Evolutionary conservation across 2,113 vertebrate genomes (phyloP).

Genomic region (Haliaeetus leucogaster): DNA sequence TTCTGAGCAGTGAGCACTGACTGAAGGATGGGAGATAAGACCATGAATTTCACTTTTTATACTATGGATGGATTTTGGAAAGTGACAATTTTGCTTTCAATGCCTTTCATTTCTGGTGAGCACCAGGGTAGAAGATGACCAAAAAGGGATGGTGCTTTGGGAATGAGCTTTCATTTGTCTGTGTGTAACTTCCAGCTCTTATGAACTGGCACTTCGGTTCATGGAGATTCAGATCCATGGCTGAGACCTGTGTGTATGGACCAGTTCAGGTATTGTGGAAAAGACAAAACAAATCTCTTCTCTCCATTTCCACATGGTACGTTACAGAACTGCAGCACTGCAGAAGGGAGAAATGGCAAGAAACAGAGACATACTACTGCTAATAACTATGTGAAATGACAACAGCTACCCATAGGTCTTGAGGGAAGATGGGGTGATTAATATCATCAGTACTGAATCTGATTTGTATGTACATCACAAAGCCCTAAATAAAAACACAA

Average conservation of each 20-base stretch:
- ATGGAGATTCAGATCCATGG: neutral
- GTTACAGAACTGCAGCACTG: neutral
- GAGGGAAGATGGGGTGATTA: neutral
- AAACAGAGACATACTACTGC: neutral
- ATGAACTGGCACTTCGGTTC: accelerated
- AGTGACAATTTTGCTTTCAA: neutral
- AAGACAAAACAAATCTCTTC: neutral
- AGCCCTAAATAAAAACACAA: neutral
- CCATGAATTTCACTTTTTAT: neutral
- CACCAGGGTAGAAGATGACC: neutral
- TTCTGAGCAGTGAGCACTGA: neutral
- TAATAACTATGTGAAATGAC: neutral
- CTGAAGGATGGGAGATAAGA: neutral
- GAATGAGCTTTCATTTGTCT: neutral
- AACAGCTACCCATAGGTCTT: neutral
- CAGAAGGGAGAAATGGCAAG: neutral
- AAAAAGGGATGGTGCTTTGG: neutral
- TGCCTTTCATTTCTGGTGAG: neutral
- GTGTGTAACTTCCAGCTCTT: neutral
- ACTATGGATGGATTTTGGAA: neutral
- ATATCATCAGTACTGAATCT: neutral
- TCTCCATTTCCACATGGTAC: neutral
- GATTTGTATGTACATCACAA: neutral
- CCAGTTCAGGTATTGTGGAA: neutral
- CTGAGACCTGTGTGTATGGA: neutral